Conservation (phyloP, 2,797 vertebrate species). For the Pipistrellus nathusii region DNA sequence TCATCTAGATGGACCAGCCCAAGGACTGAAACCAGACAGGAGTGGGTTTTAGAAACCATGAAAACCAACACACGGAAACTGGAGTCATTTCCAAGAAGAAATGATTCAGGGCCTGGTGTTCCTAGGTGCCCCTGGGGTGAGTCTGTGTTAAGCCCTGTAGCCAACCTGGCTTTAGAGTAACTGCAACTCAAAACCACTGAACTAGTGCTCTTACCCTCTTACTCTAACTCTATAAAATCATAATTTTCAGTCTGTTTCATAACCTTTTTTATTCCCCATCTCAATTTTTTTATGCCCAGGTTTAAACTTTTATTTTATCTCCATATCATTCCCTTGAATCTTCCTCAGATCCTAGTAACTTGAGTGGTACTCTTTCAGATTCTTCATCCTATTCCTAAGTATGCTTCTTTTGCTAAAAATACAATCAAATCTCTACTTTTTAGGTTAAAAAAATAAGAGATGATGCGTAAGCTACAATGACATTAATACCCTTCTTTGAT, state of each 20-base stretch:
- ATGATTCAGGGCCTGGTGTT: neutral
- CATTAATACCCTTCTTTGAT: neutral
- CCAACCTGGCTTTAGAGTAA: neutral
- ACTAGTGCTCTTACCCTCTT: neutral
- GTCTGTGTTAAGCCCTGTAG: neutral
- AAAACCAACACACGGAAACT: neutral
- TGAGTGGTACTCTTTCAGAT: neutral
- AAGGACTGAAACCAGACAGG: neutral
- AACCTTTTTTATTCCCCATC: neutral
- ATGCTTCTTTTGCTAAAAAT: neutral
- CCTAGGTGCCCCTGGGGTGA: rapidly evolving
- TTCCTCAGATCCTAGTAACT: neutral
- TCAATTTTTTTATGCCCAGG: neutral
- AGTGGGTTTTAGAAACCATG: neutral
- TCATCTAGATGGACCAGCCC: neutral
- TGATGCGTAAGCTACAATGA: neutral
- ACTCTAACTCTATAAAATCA: neutral
- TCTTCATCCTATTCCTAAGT: neutral
- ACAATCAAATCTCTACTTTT: neutral
- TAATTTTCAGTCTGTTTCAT: neutral
- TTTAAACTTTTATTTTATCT: neutral
- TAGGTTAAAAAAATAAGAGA: neutral
- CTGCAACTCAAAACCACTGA: neutral
- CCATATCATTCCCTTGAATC: neutral
- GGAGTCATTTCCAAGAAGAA: neutral